Percentiles rank a stretch among this genome's conserved stretches.
phyloP scores from a whole-genome alignment of 2,888 invertebrate genomes.

The Spatulosminthurus flaviceps region DNA sequence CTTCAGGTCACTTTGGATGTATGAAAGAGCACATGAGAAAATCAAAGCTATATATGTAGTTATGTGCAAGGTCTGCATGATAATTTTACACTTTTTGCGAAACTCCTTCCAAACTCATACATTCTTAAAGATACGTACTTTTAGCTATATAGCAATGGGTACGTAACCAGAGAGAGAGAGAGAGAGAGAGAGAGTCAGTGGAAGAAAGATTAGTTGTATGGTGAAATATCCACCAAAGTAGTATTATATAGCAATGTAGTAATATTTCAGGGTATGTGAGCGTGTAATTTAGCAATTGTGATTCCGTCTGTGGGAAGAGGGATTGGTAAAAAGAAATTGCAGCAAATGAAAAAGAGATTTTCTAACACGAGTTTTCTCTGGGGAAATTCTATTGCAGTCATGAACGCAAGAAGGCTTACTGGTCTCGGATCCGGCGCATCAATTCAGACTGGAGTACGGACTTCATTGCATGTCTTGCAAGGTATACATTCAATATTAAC shows the following conservation, averaged over 20 bases:
- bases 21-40: too few relatives aligned
- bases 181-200: too few relatives aligned
- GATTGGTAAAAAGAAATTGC: conserved; percentile 8
- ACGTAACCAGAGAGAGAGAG: too few relatives aligned
- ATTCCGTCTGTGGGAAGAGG: conserved; percentile 6
- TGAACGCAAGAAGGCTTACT: conserved; percentile 93
- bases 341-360: conserved; percentile 18
- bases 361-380: conserved; percentile 1
- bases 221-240: too few relatives aligned
- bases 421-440: conserved; percentile 74
- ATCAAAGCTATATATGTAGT: too few relatives aligned
- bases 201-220: too few relatives aligned
- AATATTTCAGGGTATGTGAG: not conserved
- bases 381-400: conserved; percentile 71
- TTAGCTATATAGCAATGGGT: too few relatives aligned
- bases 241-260: not conserved
- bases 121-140: too few relatives aligned
- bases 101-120: too few relatives aligned
- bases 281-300: conserved; percentile 10
- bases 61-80: too few relatives aligned
- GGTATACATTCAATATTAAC: conserved; percentile 62
- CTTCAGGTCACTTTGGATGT: too few relatives aligned
- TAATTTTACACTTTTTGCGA: too few relatives aligned
- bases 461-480: conserved; percentile 81
- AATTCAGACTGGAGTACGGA: conserved; percentile 76